phyloP scores from a whole-genome alignment of 2,113 vertebrate species.

The Mormyrus iriodes region DNA sequence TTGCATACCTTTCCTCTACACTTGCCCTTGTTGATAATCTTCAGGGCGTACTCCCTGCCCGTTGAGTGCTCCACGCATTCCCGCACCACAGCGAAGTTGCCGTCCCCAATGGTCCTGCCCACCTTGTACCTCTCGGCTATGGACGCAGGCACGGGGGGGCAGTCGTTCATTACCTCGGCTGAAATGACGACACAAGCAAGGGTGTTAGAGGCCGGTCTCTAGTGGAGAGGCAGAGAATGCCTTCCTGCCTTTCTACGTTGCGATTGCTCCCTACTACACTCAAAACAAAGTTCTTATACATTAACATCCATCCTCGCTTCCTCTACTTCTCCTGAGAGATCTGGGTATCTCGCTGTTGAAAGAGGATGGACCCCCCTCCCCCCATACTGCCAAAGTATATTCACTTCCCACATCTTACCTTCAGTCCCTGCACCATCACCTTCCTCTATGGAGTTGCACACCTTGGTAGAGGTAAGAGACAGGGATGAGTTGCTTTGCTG shows the following conservation, averaged over 20 bases:
- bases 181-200: background rate
- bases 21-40: slow-evolving; percentile 97
- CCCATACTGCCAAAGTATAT: background rate
- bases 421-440: slow-evolving; percentile 69
- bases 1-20: slow-evolving; percentile 89
- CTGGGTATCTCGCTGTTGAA: background rate
- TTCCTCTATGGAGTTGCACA: slow-evolving; percentile 83
- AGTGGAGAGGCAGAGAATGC: background rate
- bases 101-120: slow-evolving; percentile 88
- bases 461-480: slow-evolving; percentile 86
- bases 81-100: slow-evolving; percentile 96
- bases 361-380: background rate
- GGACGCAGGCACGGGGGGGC: slow-evolving; percentile 75
- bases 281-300: background rate
- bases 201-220: background rate
- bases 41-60: slow-evolving; percentile 89
- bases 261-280: background rate
- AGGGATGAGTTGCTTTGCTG: slow-evolving; percentile 82
- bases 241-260: background rate
- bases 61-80: slow-evolving; percentile 96
- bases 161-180: slow-evolving; percentile 80
- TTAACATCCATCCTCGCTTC: background rate
- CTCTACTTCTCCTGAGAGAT: background rate
- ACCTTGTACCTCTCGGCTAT: slow-evolving; percentile 94
- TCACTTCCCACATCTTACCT: slow-evolving; percentile 59